Evolutionary conservation across 2,113 vertebrate species (phyloP), one percentile per base, ranked within the genome.

Genomic region (Thamnaconus septentrionalis): DNA sequence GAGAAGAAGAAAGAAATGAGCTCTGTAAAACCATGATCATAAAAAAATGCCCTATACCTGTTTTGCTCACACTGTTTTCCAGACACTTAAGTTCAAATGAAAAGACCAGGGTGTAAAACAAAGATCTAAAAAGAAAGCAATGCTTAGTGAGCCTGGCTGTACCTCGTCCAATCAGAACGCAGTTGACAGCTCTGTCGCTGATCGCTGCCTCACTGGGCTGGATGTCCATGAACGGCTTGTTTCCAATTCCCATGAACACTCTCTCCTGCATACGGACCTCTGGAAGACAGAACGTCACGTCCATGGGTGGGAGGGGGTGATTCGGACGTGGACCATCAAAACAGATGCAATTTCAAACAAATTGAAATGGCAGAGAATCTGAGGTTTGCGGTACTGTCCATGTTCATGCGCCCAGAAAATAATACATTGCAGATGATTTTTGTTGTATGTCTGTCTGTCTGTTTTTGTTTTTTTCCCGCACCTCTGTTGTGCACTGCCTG

Each of bases 201-300:
- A 93, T 93, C 10, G 91, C 91, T 40, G 91, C 91, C 10, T 93
- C 91, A 48, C 92, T 94, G 53, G 92, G 93, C 76, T 92, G 69
- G 79, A 93, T 92, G 76, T 94, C 92, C 81, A 90, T 92, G 71
- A 91, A 94, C 41, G 92, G 92, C 61, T 92, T 93, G 74, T 89
- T 90, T 59, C 92, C 93, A 57, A 94, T 91, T 52, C 93, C 93
- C 86, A 93, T 87, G 66, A 93, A 93, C 44, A 90, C 91, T 68
- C 93, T 81, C 69, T 93, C 93, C 76, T 92, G 92, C 90, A 92
- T 92, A 1, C 92, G 92, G 47, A 93, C 79, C 56, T 93, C 93
- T 94, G 64, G 48, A 40, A 50, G 64, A 77, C 9, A 60, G 4
- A 1, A 59, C 10, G 56, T 11, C 0, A 44, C 48, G 18, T 31